Percentiles rank a stretch among this genome's conserved stretches.
Evolutionary conservation across 2,888 invertebrate species (phyloP).

Genomic region (Sturmia bella): DNA sequence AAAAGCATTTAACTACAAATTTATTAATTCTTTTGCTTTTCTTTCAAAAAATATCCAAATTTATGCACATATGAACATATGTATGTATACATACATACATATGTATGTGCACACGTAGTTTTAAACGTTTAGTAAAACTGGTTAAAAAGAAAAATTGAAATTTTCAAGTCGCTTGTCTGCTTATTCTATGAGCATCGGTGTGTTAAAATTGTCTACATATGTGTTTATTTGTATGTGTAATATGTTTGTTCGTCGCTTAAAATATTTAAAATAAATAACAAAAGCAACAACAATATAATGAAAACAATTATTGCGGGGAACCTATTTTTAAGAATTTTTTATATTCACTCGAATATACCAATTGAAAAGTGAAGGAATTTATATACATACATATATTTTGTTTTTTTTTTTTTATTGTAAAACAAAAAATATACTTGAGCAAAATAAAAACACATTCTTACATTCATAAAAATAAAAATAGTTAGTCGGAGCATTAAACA

Average conservation of each 20-base stretch:
- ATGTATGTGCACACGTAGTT: constrained; percentile 1
- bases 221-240: constrained; percentile 20
- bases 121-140: constrained; percentile 12
- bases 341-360: not conserved
- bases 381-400: no score
- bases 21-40: no score
- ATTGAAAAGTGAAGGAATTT: constrained; percentile 52
- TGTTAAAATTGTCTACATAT: constrained; percentile 55
- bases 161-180: not conserved
- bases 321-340: constrained; percentile 61
- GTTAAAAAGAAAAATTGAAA: constrained; percentile 18
- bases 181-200: constrained; percentile 17
- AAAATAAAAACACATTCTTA: constrained; percentile 10
- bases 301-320: constrained; percentile 26
- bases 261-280: constrained; percentile 19
- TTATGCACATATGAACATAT: no score
- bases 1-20: constrained; percentile 28
- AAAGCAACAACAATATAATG: constrained; percentile 34
- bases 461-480: not conserved
- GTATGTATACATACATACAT: no score
- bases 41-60: no score
- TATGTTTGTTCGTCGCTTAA: constrained; percentile 17
- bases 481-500: not conserved
- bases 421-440: constrained; percentile 43
- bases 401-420: constrained; percentile 58